phyloP scores from a whole-genome alignment of 2,888 invertebrate species.

The Colostygia pectinataria region DNA sequence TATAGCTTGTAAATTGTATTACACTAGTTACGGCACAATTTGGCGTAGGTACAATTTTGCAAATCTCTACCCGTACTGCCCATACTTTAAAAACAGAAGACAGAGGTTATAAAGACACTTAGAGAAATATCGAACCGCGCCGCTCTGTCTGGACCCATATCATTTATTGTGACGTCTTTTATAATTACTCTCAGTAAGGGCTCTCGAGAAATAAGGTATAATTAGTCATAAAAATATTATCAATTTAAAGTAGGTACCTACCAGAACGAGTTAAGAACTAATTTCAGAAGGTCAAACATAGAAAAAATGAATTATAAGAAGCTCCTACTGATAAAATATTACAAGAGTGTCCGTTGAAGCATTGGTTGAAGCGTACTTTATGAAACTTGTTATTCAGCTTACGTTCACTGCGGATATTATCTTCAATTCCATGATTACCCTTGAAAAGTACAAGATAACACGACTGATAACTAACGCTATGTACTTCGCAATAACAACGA shows the following conservation, averaged over 20 bases:
- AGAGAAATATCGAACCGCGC: constrained; percentile 37
- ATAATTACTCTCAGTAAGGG: not conserved
- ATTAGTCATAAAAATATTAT: not conserved
- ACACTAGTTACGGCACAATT: not conserved
- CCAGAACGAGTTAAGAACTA: no score
- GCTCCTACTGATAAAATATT: no score
- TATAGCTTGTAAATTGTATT: no score
- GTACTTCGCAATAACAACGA: constrained; percentile 19
- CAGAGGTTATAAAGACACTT: constrained; percentile 31
- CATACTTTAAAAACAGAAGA: no score
- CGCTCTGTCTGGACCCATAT: constrained; percentile 44
- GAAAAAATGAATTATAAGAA: no score
- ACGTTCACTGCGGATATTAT: constrained; percentile 35
- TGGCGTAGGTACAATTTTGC: no score
- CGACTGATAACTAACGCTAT: constrained; percentile 22
- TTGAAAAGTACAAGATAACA: constrained; percentile 51
- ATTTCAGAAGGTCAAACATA: no score
- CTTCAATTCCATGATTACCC: constrained; percentile 49
- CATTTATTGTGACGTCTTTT: constrained; percentile 2
- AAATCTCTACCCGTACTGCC: no score
- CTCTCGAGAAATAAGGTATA: not conserved
- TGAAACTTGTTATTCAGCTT: constrained; percentile 9
- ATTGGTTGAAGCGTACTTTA: not conserved
- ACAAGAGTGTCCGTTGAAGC: not conserved
- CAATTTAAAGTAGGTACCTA: not conserved